Evolutionary conservation across 1,140 invertebrate genomes (phyloP).

Genomic region (Bilobella aurantiaca): DNA sequence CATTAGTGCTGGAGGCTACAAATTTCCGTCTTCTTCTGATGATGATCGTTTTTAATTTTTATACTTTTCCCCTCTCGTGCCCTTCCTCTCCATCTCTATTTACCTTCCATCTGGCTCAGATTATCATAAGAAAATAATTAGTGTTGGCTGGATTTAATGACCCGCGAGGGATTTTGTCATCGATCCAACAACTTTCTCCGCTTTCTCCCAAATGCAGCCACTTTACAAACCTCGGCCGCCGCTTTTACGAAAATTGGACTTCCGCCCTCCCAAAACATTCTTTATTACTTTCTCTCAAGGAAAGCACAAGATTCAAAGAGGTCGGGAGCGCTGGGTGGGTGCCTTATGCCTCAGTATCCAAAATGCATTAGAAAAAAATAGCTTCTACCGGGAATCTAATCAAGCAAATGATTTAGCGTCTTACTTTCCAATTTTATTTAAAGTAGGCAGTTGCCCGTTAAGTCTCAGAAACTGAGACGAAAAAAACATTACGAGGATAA

Average conservation of each 20-base stretch:
- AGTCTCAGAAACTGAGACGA: too few relatives aligned
- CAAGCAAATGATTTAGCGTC: too few relatives aligned
- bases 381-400: too few relatives aligned
- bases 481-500: too few relatives aligned
- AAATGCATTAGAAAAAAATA: too few relatives aligned
- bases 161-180: conserved; percentile 17
- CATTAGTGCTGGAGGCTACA: background rate
- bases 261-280: conserved; percentile 13
- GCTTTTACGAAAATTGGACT: conserved; percentile 17
- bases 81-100: background rate
- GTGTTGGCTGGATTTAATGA: conserved; percentile 18
- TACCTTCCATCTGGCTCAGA: conserved; percentile 15
- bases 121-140: conserved; percentile 20
- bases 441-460: too few relatives aligned
- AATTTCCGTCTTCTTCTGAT: background rate
- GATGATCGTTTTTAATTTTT: conserved; percentile 10
- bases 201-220: background rate
- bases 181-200: conserved; percentile 5
- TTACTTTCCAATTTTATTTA: too few relatives aligned
- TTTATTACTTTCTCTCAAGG: conserved; percentile 9
- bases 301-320: background rate
- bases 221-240: background rate
- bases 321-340: background rate
- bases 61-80: background rate
- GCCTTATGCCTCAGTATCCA: background rate